phyloP scores from a whole-genome alignment of 1,140 invertebrate genomes.

The Dreissena polymorpha region DNA sequence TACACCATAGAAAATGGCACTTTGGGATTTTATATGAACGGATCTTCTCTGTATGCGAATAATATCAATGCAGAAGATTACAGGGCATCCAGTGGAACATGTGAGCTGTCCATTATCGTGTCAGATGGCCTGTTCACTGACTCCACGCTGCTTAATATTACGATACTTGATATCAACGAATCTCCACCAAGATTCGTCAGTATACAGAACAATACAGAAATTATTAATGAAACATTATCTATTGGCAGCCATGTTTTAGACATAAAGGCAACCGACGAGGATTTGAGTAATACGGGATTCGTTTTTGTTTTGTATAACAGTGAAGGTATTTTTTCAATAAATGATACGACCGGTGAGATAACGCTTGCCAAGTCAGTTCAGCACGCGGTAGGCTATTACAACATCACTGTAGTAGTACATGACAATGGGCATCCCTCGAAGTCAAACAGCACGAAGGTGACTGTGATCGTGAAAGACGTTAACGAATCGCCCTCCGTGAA shows the following conservation, averaged over 20 bases:
- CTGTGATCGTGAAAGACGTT: background rate
- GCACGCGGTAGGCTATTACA: background rate
- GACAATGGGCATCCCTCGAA: conserved; percentile 23
- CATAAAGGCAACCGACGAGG: background rate
- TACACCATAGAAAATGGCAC: too few relatives aligned
- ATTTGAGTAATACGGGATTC: conserved; percentile 26
- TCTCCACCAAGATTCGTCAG: background rate
- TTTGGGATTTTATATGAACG: too few relatives aligned
- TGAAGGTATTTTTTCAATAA: conserved; percentile 24
- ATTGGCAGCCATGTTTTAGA: background rate
- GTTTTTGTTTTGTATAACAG: background rate
- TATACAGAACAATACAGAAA: background rate
- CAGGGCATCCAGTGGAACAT: background rate
- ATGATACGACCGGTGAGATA: conserved; percentile 12
- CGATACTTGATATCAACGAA: conserved; percentile 32
- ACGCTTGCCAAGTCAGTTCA: background rate
- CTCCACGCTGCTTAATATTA: background rate
- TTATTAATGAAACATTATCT: conserved; percentile 3
- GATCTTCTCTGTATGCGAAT: background rate
- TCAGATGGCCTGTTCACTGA: conserved; percentile 2
- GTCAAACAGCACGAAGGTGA: background rate
- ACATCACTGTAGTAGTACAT: conserved; percentile 11
- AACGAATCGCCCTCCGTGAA: background rate
- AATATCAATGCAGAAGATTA: conserved; percentile 1
- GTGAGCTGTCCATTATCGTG: background rate